Base-by-base conservation (phyloP, 2,888 invertebrate genomes). In the Hydrotaea cyrtoneurina region DNA sequence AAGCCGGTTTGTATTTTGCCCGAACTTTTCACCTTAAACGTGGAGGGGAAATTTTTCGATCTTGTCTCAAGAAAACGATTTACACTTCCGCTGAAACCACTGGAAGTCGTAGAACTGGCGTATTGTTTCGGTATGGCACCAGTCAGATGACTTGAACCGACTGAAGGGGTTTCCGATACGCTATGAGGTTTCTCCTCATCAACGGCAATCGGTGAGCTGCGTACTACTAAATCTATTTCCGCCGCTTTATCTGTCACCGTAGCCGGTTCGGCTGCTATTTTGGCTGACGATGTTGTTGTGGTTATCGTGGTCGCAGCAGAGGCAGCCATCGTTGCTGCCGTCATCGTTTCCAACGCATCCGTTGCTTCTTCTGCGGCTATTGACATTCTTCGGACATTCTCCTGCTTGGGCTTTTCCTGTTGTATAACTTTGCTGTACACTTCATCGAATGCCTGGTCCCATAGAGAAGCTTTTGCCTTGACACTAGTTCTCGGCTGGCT, bases 341-440 rank as follows among this genome's bases (percentile, higher is more conserved):
- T 31, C 59, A 59, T 59, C 11, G 59, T 59, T 15, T 84, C 84
- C 64, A 84, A 53, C 10, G 88, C 88, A 72, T 88, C 88, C 59
- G 87, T 88, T n/a, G 88, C 88, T 2, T 36, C 66, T 39, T 66
- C 66, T n/a, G 36, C n/a, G 36, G 31, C 36, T 21, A 11, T 11
- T 13, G 43, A 8, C 5, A 8, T 15, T 11, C 26, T 59, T 15
- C 19, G 21, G 11, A 11, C 13, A 72, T 87, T 87, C 69, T 89
- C 88, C 74, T 86, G 86, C 73, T 91, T 91, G 66, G 92, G 92
- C n/a, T 90, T 91, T 13, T 91, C 91, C 86, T 92, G 92, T 86
- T 92, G 89, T 85, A 92, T 92, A 5, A 91, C 90, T 86, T 92
- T 92, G 17, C 92, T 92, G 57, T 92, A 92, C 81, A 92, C 92